Percentiles rank a stretch among this genome's conserved stretches.
These are phyloP conservation scores for Neoitamus cyanurus DNA, from an alignment of 2,888 invertebrate genomes.

Conservation along the genomic window DNA sequence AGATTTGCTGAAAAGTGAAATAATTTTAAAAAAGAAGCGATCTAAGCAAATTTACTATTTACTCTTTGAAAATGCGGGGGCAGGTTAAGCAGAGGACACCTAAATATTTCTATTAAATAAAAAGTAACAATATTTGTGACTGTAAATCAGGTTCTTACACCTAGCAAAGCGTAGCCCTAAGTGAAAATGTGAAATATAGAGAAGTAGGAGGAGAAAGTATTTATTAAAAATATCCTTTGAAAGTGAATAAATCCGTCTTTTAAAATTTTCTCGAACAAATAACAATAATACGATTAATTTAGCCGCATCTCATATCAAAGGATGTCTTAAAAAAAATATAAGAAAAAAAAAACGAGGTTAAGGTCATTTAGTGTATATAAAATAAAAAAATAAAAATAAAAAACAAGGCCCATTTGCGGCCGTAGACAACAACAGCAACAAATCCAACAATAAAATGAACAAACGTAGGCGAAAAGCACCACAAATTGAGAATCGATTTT, in stretches of 20 bases:
- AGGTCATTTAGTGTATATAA: too few relatives aligned
- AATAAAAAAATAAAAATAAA: background rate
- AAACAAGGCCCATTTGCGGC: background rate
- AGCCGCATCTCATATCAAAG: slow-evolving; percentile 40
- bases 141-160: slow-evolving; percentile 43
- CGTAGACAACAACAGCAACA: background rate
- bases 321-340: slow-evolving; percentile 22
- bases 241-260: slow-evolving; percentile 45
- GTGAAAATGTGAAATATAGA: background rate
- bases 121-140: slow-evolving; percentile 26
- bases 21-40: slow-evolving; percentile 6
- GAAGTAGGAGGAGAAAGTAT: background rate
- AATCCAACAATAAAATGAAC: background rate
- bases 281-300: slow-evolving; percentile 3
- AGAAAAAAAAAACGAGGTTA: background rate
- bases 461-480: background rate
- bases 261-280: slow-evolving; percentile 21
- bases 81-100: background rate
- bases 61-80: background rate
- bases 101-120: slow-evolving; percentile 23
- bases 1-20: slow-evolving; percentile 16
- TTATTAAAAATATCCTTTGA: slow-evolving; percentile 20
- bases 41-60: slow-evolving; percentile 34
- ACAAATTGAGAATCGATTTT: background rate
- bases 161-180: slow-evolving; percentile 12